Evolutionary conservation across 2,888 invertebrate genomes (phyloP).

Genomic region (Ariolimax columbianus): DNA sequence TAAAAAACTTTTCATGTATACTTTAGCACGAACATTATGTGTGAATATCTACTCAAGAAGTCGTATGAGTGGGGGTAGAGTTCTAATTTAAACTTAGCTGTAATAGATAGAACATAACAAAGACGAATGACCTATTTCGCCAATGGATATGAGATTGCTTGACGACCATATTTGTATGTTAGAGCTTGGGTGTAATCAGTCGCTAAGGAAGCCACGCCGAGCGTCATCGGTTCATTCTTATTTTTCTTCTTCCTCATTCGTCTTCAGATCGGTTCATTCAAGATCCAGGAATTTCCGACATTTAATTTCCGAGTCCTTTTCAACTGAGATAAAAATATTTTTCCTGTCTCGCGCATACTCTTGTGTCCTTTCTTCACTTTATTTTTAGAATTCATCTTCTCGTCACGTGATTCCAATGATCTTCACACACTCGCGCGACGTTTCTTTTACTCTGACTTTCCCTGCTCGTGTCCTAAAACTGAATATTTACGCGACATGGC

Average conservation of each 20-base stretch:
- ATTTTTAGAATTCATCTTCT: neutral
- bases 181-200: neutral
- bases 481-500: neutral
- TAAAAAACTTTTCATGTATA: no score
- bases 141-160: neutral
- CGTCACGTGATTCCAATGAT: neutral
- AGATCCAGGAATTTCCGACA: neutral
- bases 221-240: no score
- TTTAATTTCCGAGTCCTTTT: constrained; percentile 18
- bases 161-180: neutral
- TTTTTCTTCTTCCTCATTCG: no score
- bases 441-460: neutral
- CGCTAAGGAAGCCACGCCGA: neutral
- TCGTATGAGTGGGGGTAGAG: no score
- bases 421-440: neutral
- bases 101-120: neutral
- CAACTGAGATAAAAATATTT: constrained; percentile 18
- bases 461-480: neutral
- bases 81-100: no score
- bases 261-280: neutral
- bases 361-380: no score
- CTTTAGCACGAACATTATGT: no score
- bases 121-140: neutral
- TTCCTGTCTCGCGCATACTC: neutral
- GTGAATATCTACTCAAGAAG: no score